A percentile compares a stretch with the other conserved stretches of the same genome.
These are phyloP conservation scores for Sinopyrophorus schimmeli DNA, from an alignment of 2,888 invertebrate species.

Conservation along the genomic window DNA sequence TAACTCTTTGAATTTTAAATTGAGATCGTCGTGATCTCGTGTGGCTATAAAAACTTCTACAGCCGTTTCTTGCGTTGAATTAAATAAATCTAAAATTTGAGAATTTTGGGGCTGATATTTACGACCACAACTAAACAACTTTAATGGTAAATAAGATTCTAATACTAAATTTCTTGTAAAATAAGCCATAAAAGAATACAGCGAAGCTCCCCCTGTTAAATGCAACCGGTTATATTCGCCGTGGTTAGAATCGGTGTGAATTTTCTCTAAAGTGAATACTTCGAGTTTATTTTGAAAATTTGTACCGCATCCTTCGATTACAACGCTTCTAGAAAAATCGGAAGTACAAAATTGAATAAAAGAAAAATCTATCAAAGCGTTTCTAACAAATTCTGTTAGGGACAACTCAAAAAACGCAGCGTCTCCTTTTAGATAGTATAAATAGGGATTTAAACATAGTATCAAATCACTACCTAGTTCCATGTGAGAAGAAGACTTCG, in stretches of 20 bases:
- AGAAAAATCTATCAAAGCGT: slow-evolving; percentile 55
- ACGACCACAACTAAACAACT: slow-evolving; percentile 71
- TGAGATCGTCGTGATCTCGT: slow-evolving; percentile 56
- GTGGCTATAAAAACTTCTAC: slow-evolving; percentile 68
- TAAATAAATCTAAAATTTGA: slow-evolving; percentile 59
- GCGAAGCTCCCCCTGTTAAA: slow-evolving; percentile 74
- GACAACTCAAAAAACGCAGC: slow-evolving; percentile 74
- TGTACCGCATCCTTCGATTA: slow-evolving; percentile 73
- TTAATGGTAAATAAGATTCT: slow-evolving; percentile 67
- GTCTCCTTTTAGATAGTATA: slow-evolving; percentile 67
- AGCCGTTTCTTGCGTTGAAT: slow-evolving; percentile 70
- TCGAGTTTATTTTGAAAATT: slow-evolving; percentile 60
- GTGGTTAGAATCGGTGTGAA: slow-evolving; percentile 59
- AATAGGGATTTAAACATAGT: slow-evolving; percentile 62
- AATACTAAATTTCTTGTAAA: slow-evolving; percentile 69
- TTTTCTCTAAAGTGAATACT: slow-evolving; percentile 65
- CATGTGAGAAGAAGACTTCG: slow-evolving; percentile 58
- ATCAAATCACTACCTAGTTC: slow-evolving; percentile 61
- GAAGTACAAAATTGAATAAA: slow-evolving; percentile 73
- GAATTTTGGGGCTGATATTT: slow-evolving; percentile 61
- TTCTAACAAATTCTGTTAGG: slow-evolving; percentile 59
- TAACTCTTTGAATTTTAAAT: slow-evolving; percentile 61
- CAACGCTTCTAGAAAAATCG: slow-evolving; percentile 74
- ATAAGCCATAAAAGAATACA: slow-evolving; percentile 74
- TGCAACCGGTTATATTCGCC: slow-evolving; percentile 65